Evolutionary conservation across 2,888 invertebrate genomes (phyloP).

Genomic region (Leptinotarsa juncta): DNA sequence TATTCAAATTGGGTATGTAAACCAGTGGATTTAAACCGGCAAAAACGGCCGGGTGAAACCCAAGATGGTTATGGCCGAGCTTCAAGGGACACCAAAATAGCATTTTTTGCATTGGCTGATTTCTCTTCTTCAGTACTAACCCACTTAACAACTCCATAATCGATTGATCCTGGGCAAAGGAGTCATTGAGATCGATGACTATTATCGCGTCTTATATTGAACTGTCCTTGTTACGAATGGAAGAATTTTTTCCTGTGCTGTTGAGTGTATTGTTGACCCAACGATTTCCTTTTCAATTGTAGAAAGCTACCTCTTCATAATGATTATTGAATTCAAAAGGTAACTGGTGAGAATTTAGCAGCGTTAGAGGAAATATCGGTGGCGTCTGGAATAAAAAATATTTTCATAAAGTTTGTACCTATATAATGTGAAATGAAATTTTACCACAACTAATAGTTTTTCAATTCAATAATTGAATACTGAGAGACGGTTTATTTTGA

Average conservation of each 20-base stretch:
- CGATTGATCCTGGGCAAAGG: constrained; percentile 94
- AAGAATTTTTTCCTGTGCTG: constrained; percentile 78
- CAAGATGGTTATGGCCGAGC: constrained; percentile 66
- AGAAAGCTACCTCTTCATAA: constrained; percentile 64
- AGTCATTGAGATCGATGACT: constrained; percentile 94
- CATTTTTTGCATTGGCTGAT: constrained; percentile 98
- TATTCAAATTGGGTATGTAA: constrained; percentile 90
- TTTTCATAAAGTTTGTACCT: too few species aligned
- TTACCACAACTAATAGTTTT: too few species aligned
- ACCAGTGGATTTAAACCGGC: constrained; percentile 99
- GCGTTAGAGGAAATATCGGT: too few species aligned
- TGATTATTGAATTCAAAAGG: too few species aligned
- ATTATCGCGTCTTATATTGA: constrained; percentile 92
- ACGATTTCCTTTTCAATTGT: constrained; percentile 97
- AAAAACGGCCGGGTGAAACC: constrained; percentile 76
- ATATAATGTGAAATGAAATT: too few species aligned
- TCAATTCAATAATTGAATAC: too few species aligned
- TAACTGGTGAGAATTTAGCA: too few species aligned
- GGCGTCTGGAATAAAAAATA: too few species aligned
- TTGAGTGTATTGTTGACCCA: constrained; percentile 96
- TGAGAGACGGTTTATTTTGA: too few species aligned
- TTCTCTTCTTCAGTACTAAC: constrained; percentile 86
- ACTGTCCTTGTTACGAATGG: constrained; percentile 86
- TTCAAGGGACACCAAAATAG: constrained; percentile 97
- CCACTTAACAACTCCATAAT: constrained; percentile 89